Base-by-base conservation (phyloP, 2,888 invertebrate species). In the Nasonia oneida region DNA sequence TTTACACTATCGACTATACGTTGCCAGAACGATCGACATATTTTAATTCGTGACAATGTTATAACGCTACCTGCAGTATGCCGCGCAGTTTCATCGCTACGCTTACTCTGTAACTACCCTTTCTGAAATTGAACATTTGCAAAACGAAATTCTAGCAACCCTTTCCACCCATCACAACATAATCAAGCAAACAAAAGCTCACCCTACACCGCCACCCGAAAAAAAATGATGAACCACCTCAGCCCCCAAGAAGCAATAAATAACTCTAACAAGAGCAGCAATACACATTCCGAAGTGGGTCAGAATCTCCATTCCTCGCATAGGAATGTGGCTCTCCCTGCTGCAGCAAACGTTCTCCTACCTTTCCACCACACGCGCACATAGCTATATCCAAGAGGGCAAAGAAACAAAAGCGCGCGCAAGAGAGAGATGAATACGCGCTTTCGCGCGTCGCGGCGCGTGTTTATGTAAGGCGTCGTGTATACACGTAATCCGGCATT, bases 261-360 rank as follows among this genome's bases (percentile, higher is more conserved):
- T 83, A 83, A 83, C 53, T 15, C n/a, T 12, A 64, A 57, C 23
- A 70, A 67, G 73, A 29, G 42, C n/a, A 71, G 47, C 64, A 33
- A 29, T n/a, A 23, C 47, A 67, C 67, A 29, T 73, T 33, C 50
- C 42, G 29, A 76, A 76, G 67, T 82, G 53, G 82, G 82, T 82
- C 82, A 76, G 23, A 83, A 83, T 83, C 70, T 76, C 14, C 82
- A 83, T 83, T 39, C 23, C 33, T 14, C 64, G 73, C 18, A 29
- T 29, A 50, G 82, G 47, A 73, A 74, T 50, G 75, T 12, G 39
- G 18, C n/a, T 23, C 73, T 39, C 37, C 71, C n/a, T 18, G 71
- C 3, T 29, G 33, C 15, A 8, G 39, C 39, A 42, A 73, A 12
- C 71, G n/a, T 37, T 15, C 71, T 18, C 71, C 37, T 4, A 39